These are phyloP conservation scores for Xiphophorus couchianus DNA, from an alignment of 2,113 vertebrate species.

Conservation along the genomic window DNA sequence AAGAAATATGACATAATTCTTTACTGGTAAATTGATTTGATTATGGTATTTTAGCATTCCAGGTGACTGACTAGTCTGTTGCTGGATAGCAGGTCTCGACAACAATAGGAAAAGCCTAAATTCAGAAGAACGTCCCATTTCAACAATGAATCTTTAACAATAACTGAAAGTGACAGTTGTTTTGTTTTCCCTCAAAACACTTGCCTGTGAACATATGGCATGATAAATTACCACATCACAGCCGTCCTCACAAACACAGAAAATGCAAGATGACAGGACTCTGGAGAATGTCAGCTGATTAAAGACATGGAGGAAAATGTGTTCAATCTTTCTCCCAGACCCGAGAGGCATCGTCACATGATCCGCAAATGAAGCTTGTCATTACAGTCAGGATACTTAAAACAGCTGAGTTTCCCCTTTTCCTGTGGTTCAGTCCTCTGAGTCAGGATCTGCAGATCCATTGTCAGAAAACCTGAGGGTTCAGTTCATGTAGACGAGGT, in stretches of 20 bases:
- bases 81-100: too few relatives aligned
- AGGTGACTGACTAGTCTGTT: neutral
- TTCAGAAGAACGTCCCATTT: neutral
- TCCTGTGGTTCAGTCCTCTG: neutral
- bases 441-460: neutral
- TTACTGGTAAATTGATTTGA: neutral
- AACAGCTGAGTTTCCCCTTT: neutral
- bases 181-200: conserved; percentile 7
- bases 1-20: neutral
- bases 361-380: conserved; percentile 1
- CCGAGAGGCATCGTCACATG: neutral
- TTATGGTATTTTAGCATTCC: neutral
- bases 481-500: neutral
- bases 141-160: neutral
- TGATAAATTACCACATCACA: neutral
- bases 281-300: too few relatives aligned
- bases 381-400: neutral
- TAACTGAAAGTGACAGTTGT: conserved; percentile 6
- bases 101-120: neutral
- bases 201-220: neutral
- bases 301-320: neutral
- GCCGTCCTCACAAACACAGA: neutral
- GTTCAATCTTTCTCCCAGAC: neutral
- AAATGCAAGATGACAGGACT: too few relatives aligned
- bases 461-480: neutral